These are phyloP conservation scores for Noctua pronuba DNA, from an alignment of 2,888 invertebrate genomes.

Conservation along the genomic window DNA sequence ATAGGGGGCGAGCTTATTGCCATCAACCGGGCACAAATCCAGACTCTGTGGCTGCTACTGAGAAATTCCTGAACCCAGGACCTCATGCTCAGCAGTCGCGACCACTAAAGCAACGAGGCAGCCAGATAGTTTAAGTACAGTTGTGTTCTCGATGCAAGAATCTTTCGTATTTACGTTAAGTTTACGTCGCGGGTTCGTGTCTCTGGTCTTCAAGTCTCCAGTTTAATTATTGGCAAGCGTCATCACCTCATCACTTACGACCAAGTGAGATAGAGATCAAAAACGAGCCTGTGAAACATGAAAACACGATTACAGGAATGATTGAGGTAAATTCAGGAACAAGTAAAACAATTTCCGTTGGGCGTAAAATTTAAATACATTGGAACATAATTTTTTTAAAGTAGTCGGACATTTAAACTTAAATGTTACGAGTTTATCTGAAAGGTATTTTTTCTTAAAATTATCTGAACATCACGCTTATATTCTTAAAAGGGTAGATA, in stretches of 20 bases:
- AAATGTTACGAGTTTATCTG: neutral
- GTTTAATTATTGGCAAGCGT: neutral
- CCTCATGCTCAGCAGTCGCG: no score
- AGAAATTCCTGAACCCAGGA: no score
- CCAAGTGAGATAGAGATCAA: neutral
- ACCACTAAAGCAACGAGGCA: no score
- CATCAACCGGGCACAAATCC: no score
- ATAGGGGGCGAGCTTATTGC: no score
- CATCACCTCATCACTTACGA: neutral
- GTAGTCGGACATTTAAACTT: neutral
- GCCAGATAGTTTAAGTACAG: no score
- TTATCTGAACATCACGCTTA: neutral
- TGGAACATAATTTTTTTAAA: neutral
- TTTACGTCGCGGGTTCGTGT: neutral
- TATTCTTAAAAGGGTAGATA: neutral
- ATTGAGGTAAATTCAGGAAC: neutral
- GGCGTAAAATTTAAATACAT: slow-evolving; percentile 15
- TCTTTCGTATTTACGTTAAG: no score
- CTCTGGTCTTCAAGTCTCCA: neutral
- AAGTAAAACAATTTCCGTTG: slow-evolving; percentile 16
- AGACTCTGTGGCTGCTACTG: no score
- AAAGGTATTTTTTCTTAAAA: neutral
- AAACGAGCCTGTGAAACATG: neutral
- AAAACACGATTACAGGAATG: neutral
- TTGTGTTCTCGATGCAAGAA: neutral